Conservation (phyloP, 2,797 vertebrate species). For the Anabas testudineus region DNA sequence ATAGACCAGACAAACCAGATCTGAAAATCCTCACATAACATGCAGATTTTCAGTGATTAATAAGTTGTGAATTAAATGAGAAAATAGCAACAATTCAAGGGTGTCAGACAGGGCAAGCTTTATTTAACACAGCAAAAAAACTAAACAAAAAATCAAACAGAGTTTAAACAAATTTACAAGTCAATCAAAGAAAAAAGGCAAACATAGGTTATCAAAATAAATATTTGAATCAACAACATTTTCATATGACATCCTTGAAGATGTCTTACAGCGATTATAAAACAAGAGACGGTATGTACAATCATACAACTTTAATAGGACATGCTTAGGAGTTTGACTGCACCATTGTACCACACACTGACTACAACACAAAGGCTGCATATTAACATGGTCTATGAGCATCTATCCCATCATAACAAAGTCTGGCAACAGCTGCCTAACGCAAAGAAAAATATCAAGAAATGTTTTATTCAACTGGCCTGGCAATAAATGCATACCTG, state of each 20-base stretch:
- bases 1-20: no score
- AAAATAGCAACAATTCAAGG: slow-evolving; percentile 41
- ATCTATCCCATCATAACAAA: slow-evolving; percentile 48
- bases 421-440: slow-evolving; percentile 57
- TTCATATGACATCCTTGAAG: slow-evolving; percentile 70
- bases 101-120: slow-evolving; percentile 82
- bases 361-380: slow-evolving; percentile 83
- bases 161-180: slow-evolving; percentile 77
- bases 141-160: slow-evolving; percentile 70
- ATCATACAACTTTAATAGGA: slow-evolving; percentile 82
- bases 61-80: background rate
- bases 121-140: slow-evolving; percentile 81
- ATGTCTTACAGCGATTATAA: slow-evolving; percentile 85
- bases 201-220: slow-evolving; percentile 81
- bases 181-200: slow-evolving; percentile 65
- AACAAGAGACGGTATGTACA: slow-evolving; percentile 85
- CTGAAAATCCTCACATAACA: background rate
- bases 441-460: slow-evolving; percentile 49
- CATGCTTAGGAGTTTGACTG: slow-evolving; percentile 85
- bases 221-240: slow-evolving; percentile 84
- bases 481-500: slow-evolving; percentile 57
- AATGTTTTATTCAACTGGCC: slow-evolving; percentile 39
- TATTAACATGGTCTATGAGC: slow-evolving; percentile 75
- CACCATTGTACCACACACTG: slow-evolving; percentile 81
- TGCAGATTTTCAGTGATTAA: background rate